These are phyloP conservation scores for Etheostoma nigrum DNA, from an alignment of 2,797 vertebrate genomes.

Conservation along the genomic window DNA sequence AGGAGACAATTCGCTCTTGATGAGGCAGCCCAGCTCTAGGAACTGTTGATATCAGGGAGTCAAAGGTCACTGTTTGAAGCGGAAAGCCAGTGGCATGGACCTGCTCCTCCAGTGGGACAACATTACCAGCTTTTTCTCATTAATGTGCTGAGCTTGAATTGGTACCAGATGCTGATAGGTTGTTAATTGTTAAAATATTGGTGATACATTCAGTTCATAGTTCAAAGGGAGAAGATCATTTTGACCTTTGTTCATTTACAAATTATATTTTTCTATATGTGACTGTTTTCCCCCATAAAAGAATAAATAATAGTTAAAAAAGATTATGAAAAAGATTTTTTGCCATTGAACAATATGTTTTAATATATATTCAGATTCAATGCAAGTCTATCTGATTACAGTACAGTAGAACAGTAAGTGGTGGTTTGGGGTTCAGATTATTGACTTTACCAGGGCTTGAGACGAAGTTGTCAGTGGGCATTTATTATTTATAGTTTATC, in stretches of 20 bases:
- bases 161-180: slow-evolving; percentile 64
- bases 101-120: slow-evolving; percentile 63
- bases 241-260: not conserved
- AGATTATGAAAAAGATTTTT: not conserved
- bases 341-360: not conserved
- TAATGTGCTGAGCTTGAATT: slow-evolving; percentile 53
- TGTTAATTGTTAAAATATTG: slow-evolving; percentile 47
- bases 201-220: not conserved
- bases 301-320: not conserved
- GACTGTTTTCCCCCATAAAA: not conserved
- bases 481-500: slow-evolving; percentile 41
- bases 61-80: slow-evolving; percentile 75
- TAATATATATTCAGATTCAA: not conserved
- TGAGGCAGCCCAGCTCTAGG: slow-evolving; percentile 52
- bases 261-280: not conserved
- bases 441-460: slow-evolving; percentile 15
- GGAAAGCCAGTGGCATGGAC: slow-evolving; percentile 64
- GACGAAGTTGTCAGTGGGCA: slow-evolving; percentile 37
- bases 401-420: not conserved
- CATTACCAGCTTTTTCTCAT: slow-evolving; percentile 54
- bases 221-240: not conserved
- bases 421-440: slow-evolving; percentile 1
- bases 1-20: slow-evolving; percentile 72
- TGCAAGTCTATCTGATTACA: not conserved
- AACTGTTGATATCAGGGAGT: slow-evolving; percentile 71